phyloP scores from a whole-genome alignment of 2,113 vertebrate species.

The Centropus unirufus region DNA sequence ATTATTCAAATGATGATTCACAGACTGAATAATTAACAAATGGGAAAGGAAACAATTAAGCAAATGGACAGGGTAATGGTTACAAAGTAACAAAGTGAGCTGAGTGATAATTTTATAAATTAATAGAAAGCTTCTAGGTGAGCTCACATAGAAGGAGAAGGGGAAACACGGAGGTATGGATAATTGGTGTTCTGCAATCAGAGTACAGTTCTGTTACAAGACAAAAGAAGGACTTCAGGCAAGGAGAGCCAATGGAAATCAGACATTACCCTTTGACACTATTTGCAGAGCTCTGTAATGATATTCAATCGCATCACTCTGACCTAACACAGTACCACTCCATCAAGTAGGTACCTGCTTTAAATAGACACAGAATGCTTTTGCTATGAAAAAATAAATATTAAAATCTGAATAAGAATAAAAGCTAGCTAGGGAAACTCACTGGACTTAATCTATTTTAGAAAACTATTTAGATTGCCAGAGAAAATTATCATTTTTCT shows the following conservation, averaged over 20 bases:
- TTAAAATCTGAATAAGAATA: not conserved
- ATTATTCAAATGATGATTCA: constrained; percentile 11
- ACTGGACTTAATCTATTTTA: not conserved
- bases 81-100: constrained; percentile 10
- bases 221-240: not conserved
- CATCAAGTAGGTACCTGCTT: not conserved
- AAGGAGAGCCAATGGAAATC: not conserved
- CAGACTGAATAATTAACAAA: constrained; percentile 25
- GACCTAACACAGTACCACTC: not conserved
- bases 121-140: constrained; percentile 3
- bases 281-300: not conserved
- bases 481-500: not conserved
- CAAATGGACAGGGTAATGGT: not conserved
- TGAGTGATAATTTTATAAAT: not conserved
- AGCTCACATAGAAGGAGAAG: not conserved
- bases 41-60: not conserved
- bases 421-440: not conserved
- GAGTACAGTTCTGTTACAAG: not conserved
- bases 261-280: not conserved
- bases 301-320: not conserved
- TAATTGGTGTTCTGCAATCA: not conserved
- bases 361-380: not conserved
- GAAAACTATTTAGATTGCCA: not conserved
- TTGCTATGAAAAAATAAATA: not conserved
- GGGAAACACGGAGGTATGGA: not conserved